Evolutionary conservation across 2,888 invertebrate species (phyloP).

Genomic region (Scaptodrosophila latifasciaeformis): DNA sequence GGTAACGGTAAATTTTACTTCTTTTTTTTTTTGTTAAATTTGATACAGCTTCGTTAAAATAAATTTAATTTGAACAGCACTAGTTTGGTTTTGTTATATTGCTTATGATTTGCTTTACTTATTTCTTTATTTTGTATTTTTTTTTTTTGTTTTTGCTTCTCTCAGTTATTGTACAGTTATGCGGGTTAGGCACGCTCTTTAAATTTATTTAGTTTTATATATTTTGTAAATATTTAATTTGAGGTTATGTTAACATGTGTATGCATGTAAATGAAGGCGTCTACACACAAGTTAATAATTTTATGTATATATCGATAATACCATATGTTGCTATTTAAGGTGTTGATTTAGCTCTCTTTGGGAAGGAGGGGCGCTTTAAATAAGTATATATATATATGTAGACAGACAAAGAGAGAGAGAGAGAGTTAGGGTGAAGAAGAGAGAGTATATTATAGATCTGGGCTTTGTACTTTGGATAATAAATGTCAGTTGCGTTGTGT

Average conservation of each 20-base stretch:
- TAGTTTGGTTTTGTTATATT: constrained; percentile 57
- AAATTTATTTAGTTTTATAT: too few relatives aligned
- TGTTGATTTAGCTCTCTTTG: constrained; percentile 29
- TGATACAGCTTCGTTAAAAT: constrained; percentile 59
- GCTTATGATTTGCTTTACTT: constrained; percentile 42
- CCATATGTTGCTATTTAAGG: constrained; percentile 57
- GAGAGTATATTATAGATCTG: constrained; percentile 17
- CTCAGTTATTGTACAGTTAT: constrained; percentile 1
- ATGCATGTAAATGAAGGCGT: constrained; percentile 28
- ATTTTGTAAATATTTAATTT: too few relatives aligned
- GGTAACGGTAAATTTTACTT: constrained; percentile 40
- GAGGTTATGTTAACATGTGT: constrained; percentile 36
- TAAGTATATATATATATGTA: constrained; percentile 20
- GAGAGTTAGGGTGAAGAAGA: too few relatives aligned
- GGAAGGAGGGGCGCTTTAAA: constrained; percentile 6
- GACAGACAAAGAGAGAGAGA: too few relatives aligned
- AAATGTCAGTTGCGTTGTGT: constrained; percentile 35
- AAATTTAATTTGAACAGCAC: constrained; percentile 59
- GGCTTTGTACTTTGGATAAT: constrained; percentile 62
- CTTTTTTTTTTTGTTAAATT: too few relatives aligned
- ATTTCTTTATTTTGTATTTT: constrained; percentile 5
- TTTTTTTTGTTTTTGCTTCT: constrained; percentile 10
- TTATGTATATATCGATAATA: constrained; percentile 46
- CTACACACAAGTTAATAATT: constrained; percentile 33
- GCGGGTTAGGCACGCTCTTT: too few relatives aligned